Conservation (phyloP, 2,888 invertebrate genomes). For the Labia minor region DNA sequence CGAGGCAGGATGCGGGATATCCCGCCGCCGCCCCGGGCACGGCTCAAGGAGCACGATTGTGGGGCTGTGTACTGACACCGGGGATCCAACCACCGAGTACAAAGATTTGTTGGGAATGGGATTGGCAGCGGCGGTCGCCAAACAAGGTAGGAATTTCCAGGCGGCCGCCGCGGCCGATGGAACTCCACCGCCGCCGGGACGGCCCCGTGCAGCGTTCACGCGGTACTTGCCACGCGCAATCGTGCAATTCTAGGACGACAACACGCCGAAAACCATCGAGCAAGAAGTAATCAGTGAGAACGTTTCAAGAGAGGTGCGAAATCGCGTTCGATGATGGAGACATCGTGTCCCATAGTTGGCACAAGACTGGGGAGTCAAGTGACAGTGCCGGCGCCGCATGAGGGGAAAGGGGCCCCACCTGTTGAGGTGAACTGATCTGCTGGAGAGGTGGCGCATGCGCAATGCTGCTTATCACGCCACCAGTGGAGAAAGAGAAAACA, state of each 20-base stretch:
- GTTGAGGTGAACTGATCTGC: background rate
- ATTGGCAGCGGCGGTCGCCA: background rate
- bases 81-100: background rate
- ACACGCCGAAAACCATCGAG: background rate
- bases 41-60: slow-evolving; percentile 2
- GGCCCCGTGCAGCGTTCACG: background rate
- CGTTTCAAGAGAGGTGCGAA: too few relatives aligned
- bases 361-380: background rate
- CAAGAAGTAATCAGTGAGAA: too few relatives aligned
- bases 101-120: background rate
- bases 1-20: background rate
- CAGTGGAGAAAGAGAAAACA: background rate
- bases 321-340: background rate
- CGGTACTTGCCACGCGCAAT: slow-evolving; percentile 5
- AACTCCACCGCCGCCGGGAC: slow-evolving; percentile 1
- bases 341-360: background rate
- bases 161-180: slow-evolving; percentile 5
- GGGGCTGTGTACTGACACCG: background rate
- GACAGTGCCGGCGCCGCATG: background rate
- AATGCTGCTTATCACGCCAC: background rate
- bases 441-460: background rate
- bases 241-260: background rate
- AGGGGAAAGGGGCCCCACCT: background rate
- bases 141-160: background rate
- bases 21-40: slow-evolving; percentile 1